Evolutionary conservation across 2,113 vertebrate genomes (phyloP).

Genomic region (Neodon shergylaensis): DNA sequence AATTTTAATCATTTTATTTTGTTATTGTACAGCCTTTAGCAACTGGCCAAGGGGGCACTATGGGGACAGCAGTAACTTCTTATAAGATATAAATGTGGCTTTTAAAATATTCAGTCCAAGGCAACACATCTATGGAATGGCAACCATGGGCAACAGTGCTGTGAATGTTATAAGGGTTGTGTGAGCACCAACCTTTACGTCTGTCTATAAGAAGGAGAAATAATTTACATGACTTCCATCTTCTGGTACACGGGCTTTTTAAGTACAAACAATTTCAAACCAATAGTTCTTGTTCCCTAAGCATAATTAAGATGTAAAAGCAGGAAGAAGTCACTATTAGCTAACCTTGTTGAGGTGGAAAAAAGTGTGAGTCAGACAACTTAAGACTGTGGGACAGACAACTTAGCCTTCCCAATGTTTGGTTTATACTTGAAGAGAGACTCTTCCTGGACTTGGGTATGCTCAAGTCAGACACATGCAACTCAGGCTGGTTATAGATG

Average conservation of each 20-base stretch:
- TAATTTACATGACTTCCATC: background rate
- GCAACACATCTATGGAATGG: background rate
- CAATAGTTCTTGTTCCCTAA: background rate
- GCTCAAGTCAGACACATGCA: background rate
- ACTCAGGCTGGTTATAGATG: background rate
- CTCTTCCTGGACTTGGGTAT: background rate
- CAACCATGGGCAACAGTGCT: background rate
- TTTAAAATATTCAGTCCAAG: slow-evolving; percentile 34
- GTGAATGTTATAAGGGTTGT: background rate
- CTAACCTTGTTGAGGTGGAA: background rate
- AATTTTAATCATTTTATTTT: background rate
- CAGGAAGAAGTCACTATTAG: slow-evolving; percentile 10
- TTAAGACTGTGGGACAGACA: background rate
- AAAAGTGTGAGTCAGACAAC: background rate
- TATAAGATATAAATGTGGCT: slow-evolving; percentile 10
- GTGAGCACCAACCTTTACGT: background rate
- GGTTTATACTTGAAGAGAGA: background rate
- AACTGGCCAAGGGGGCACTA: background rate
- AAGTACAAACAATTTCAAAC: slow-evolving; percentile 2
- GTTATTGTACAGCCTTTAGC: background rate
- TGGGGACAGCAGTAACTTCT: slow-evolving; percentile 1
- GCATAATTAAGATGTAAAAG: slow-evolving; percentile 40
- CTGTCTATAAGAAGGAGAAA: background rate
- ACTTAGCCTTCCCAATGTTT: background rate
- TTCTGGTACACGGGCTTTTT: slow-evolving; percentile 25